A percentile compares a stretch with the other conserved stretches of the same genome.
Conservation (phyloP, 2,797 vertebrate species). For the Fringilla coelebs region DNA sequence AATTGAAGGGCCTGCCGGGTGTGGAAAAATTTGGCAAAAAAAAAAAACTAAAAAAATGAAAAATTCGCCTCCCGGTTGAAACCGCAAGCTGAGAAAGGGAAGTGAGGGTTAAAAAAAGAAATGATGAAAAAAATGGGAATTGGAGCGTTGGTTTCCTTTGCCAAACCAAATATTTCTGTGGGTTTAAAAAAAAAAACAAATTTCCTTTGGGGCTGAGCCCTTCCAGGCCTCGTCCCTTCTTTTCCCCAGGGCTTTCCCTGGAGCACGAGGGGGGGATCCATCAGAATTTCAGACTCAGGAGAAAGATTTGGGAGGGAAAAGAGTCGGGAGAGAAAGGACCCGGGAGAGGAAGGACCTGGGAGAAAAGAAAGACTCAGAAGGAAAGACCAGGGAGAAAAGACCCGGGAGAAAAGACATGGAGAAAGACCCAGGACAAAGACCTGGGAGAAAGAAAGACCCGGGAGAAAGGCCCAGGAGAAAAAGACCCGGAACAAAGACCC, state of each 20-base stretch:
- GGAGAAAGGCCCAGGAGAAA: no score
- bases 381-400: no score
- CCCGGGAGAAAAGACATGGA: no score
- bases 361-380: no score
- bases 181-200: not conserved
- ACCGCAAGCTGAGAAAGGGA: not conserved
- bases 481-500: no score
- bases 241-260: not conserved
- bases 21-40: no score
- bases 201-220: not conserved
- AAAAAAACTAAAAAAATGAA: not conserved
- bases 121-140: not conserved
- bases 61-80: not conserved
- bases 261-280: not conserved
- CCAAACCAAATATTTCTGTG: not conserved
- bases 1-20: no score
- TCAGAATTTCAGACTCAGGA: accelerated
- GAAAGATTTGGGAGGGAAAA: no score
- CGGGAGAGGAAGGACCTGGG: no score
- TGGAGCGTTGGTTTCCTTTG: accelerated
- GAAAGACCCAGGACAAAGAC: no score
- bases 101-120: not conserved
- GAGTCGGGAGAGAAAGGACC: no score
- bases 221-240: not conserved
- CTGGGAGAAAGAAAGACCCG: no score